phyloP scores from a whole-genome alignment of 2,888 invertebrate genomes.

The Cancer borealis region DNA sequence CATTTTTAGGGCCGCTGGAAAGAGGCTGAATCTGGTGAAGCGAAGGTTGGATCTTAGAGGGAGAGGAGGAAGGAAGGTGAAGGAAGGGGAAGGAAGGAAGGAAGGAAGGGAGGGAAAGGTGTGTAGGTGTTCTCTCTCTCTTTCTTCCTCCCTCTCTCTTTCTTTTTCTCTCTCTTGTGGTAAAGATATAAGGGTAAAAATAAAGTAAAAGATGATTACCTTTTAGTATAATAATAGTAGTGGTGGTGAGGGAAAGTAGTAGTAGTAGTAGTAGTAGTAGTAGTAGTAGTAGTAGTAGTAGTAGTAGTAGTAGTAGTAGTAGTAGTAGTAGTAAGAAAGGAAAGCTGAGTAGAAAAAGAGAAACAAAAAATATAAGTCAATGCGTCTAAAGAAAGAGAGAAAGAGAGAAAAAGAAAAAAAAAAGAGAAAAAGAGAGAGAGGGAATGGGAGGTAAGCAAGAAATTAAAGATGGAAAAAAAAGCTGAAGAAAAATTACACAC shows the following conservation, averaged over 20 bases:
- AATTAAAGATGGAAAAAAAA: constrained; percentile 11
- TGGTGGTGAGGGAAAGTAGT: background rate
- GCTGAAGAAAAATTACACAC: background rate
- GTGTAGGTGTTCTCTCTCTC: background rate
- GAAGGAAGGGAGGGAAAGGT: background rate
- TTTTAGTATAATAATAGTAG: background rate
- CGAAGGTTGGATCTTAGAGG: background rate
- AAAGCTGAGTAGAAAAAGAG: background rate
- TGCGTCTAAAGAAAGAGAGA: background rate
- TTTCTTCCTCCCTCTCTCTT: background rate
- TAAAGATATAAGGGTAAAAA: background rate
- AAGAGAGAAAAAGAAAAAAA: background rate
- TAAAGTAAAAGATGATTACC: background rate
- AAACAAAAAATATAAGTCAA: background rate
- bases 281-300: background rate
- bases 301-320: background rate
- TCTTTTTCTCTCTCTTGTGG: background rate
- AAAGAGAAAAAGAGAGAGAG: background rate
- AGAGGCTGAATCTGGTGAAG: constrained; percentile 11
- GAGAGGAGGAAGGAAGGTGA: background rate
- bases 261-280: background rate
- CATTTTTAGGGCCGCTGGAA: background rate
- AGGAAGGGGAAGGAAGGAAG: constrained; percentile 12
- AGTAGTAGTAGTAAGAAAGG: background rate
- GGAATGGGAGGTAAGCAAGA: background rate